Conservation (phyloP, 2,888 invertebrate genomes). For the Tetheella fluctuosa region DNA sequence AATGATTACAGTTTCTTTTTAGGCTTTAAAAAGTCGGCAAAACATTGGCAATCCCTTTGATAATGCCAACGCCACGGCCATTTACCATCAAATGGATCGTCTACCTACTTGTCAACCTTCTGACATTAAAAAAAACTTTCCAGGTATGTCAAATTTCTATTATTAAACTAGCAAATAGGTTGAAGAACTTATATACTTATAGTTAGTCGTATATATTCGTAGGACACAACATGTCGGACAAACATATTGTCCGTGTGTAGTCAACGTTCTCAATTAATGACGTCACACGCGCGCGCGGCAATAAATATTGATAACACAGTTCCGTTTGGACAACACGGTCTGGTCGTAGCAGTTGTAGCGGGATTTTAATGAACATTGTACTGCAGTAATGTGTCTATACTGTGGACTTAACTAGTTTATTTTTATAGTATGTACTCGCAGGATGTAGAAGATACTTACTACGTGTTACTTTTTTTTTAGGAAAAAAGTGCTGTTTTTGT, state of each 20-base stretch:
- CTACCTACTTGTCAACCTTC: too few relatives aligned
- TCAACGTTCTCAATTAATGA: constrained; percentile 42
- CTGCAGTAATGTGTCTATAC: neutral
- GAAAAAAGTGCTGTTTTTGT: neutral
- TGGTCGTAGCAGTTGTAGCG: neutral
- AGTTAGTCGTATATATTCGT: too few relatives aligned
- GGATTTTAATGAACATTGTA: constrained; percentile 5
- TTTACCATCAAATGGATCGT: too few relatives aligned
- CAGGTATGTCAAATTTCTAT: too few relatives aligned
- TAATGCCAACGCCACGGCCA: too few relatives aligned
- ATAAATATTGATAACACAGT: constrained; percentile 54
- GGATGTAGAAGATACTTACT: neutral
- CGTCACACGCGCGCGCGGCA: constrained; percentile 42
- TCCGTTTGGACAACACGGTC: constrained; percentile 34
- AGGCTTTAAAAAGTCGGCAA: too few relatives aligned
- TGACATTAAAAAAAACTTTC: too few relatives aligned
- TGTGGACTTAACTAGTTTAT: neutral
- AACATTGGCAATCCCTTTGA: too few relatives aligned
- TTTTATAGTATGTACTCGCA: neutral
- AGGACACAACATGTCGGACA: neutral
- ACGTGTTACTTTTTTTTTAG: neutral
- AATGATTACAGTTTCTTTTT: too few relatives aligned
- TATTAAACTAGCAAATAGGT: too few relatives aligned
- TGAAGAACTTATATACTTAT: too few relatives aligned
- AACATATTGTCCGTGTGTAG: constrained; percentile 24